These are phyloP conservation scores for Oscheius sp. DNA, from an alignment of 2,888 invertebrate genomes.

Conservation along the genomic window DNA sequence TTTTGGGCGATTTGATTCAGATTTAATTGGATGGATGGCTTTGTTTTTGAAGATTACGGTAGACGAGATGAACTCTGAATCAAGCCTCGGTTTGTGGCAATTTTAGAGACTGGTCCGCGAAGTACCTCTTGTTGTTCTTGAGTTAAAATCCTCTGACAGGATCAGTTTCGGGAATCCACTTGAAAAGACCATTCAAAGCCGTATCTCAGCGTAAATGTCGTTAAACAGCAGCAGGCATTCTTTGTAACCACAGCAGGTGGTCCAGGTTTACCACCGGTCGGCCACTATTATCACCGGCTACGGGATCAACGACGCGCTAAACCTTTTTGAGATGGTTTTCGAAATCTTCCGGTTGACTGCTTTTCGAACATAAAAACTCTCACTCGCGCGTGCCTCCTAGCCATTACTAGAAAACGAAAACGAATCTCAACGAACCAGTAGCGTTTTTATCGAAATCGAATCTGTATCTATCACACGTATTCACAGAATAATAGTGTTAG, in stretches of 20 bases:
- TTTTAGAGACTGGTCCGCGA: too few species aligned
- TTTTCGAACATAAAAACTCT: neutral
- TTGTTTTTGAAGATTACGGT: too few species aligned
- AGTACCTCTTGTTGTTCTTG: too few species aligned
- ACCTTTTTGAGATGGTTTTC: neutral
- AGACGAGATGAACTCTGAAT: too few species aligned
- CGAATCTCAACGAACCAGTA: conserved; percentile 3
- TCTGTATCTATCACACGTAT: conserved; percentile 29
- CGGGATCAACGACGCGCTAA: neutral
- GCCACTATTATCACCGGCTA: conserved; percentile 1
- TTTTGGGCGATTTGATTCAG: too few species aligned
- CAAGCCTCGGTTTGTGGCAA: too few species aligned
- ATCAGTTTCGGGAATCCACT: too few species aligned
- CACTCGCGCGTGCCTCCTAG: neutral
- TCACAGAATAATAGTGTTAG: conserved; percentile 8
- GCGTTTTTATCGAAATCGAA: conserved; percentile 17
- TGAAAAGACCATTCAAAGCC: too few species aligned
- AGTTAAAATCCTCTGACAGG: too few species aligned
- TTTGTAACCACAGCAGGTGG: conserved; percentile 5
- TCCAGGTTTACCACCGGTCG: neutral
- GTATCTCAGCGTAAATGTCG: too few species aligned
- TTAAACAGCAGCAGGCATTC: conserved; percentile 8
- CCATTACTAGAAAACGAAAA: neutral
- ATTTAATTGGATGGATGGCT: too few species aligned
- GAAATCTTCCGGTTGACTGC: neutral